A percentile compares a stretch with the other conserved stretches of the same genome.
Conservation (phyloP, 2,113 vertebrate species). For the Cochlearius cochlearius region DNA sequence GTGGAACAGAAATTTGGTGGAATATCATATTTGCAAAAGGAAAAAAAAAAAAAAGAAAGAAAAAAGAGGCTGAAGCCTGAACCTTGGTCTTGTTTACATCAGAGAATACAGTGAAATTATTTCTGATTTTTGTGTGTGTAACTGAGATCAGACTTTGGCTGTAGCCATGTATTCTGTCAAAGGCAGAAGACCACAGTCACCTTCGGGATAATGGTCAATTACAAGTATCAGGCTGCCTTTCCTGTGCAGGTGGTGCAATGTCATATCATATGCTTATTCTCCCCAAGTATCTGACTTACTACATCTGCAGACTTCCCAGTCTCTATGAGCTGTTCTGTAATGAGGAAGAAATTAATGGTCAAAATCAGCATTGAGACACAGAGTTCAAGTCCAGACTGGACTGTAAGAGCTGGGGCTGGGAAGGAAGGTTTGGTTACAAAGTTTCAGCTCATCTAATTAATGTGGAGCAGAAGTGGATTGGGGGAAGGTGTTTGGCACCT, state of each 20-base stretch:
- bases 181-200: background rate
- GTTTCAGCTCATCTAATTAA: background rate
- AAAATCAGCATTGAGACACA: background rate
- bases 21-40: background rate
- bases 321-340: background rate
- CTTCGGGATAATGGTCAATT: background rate
- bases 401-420: background rate
- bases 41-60: background rate
- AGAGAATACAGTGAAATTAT: background rate
- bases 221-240: slow-evolving; percentile 29
- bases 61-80: background rate
- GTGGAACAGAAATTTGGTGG: background rate
- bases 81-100: background rate
- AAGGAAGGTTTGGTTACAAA: background rate
- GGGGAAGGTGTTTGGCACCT: background rate
- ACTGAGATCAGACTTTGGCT: slow-evolving; percentile 20
- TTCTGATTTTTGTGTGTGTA: background rate
- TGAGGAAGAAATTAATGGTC: slow-evolving; percentile 5
- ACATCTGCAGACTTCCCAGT: background rate
- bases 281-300: background rate
- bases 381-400: background rate
- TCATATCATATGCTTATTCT: background rate
- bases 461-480: background rate
- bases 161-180: background rate
- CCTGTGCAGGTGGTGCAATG: slow-evolving; percentile 40